Conservation (phyloP, 2,888 invertebrate species). For the Caenorhabditis imperialis region DNA sequence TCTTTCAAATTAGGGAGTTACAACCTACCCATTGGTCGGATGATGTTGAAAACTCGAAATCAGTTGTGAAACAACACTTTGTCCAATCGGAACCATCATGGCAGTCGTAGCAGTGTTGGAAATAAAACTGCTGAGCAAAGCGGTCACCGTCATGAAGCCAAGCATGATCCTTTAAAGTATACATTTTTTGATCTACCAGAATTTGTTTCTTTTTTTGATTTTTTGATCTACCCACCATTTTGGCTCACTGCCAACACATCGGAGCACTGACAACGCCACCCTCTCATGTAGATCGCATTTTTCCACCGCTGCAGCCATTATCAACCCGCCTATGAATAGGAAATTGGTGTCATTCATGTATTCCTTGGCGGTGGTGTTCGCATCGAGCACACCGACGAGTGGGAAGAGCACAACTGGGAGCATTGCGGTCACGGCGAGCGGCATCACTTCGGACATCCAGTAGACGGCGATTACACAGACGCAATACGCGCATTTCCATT, state of each 20-base stretch:
- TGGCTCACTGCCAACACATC: conserved; percentile 73
- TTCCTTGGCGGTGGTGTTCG: conserved; percentile 70
- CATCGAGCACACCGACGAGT: conserved; percentile 70
- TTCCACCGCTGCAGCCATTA: conserved; percentile 78
- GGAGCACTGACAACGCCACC: conserved; percentile 64
- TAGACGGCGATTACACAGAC: conserved; percentile 73
- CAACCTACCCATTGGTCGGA: conserved; percentile 60
- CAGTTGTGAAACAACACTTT: conserved; percentile 69
- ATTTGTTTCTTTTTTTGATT: conserved; percentile 6
- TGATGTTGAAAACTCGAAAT: conserved; percentile 65
- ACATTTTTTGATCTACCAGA: conserved; percentile 1
- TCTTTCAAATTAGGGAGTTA: no score
- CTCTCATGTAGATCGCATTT: conserved; percentile 76
- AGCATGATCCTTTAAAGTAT: conserved; percentile 73
- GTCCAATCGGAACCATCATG: conserved; percentile 84
- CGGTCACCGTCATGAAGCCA: conserved; percentile 76
- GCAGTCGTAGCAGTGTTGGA: conserved; percentile 80
- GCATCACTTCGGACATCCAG: conserved; percentile 76
- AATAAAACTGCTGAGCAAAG: conserved; percentile 74
- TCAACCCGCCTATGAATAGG: conserved; percentile 77
- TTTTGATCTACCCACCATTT: conserved; percentile 63
- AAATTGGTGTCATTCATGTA: conserved; percentile 77
- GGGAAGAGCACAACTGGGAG: conserved; percentile 74
- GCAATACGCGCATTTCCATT: conserved; percentile 72
- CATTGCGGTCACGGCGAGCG: conserved; percentile 72